These are phyloP conservation scores for Paguma larvata DNA, from an alignment of 2,797 vertebrate genomes.

Conservation along the genomic window DNA sequence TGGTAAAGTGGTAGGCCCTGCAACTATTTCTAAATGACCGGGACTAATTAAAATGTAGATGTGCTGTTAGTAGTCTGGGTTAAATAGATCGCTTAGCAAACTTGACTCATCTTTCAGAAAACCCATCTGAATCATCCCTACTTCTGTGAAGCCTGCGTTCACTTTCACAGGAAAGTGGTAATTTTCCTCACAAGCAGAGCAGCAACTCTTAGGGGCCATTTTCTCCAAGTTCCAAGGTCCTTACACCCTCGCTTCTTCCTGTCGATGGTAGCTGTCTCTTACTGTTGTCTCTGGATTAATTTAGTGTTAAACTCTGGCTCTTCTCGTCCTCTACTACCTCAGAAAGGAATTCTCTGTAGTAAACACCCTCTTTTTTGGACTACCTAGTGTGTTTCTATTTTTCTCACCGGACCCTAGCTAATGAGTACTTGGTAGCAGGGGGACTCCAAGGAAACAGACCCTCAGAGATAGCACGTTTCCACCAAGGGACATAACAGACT, in stretches of 20 bases:
- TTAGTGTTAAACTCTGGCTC: not conserved
- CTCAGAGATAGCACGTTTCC: not conserved
- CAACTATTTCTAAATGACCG: not conserved
- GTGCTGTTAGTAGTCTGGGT: not conserved
- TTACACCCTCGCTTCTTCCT: not conserved
- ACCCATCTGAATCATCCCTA: not conserved
- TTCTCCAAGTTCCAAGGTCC: not conserved
- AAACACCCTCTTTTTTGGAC: not conserved
- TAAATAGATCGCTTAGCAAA: constrained; percentile 7
- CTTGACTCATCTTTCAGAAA: not conserved
- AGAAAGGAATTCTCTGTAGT: not conserved
- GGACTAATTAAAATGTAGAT: not conserved
- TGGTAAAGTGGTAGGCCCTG: not conserved
- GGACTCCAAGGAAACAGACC: not conserved
- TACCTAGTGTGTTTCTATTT: constrained; percentile 1
- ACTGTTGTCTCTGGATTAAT: not conserved
- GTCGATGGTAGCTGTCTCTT: not conserved
- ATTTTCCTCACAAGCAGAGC: not conserved
- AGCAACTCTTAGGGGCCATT: not conserved
- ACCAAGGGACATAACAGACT: not conserved
- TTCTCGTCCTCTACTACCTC: not conserved
- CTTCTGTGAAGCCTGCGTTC: not conserved
- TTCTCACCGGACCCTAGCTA: not conserved
- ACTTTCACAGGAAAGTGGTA: not conserved
- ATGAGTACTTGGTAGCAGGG: not conserved